A percentile compares a stretch with the other conserved stretches of the same genome.
phyloP scores from a whole-genome alignment of 2,888 invertebrate genomes.

The Diarsia dahlii region DNA sequence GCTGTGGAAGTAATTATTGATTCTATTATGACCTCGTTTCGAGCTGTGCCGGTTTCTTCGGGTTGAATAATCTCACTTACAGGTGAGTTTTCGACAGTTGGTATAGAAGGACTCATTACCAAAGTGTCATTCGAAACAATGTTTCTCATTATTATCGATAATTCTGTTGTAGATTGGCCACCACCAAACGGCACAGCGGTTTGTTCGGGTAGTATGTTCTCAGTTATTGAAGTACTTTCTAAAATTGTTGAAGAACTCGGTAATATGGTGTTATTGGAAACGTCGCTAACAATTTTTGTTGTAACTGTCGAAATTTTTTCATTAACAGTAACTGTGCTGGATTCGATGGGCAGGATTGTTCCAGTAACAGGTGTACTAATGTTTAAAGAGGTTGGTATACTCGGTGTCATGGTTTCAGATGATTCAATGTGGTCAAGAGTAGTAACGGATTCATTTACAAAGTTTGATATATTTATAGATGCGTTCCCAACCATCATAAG shows the following conservation, averaged over 20 bases:
- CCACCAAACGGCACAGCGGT: background rate
- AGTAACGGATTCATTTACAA: background rate
- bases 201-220: background rate
- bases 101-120: background rate
- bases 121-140: background rate
- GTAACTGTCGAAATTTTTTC: background rate
- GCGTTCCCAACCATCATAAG: conserved; percentile 1
- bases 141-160: background rate
- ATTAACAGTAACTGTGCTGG: background rate
- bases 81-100: background rate
- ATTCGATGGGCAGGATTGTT: background rate
- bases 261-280: background rate
- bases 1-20: background rate
- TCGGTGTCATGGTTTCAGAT: conserved; percentile 13
- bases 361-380: background rate
- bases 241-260: background rate
- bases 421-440: background rate
- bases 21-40: background rate
- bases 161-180: background rate
- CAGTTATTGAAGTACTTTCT: too few species aligned
- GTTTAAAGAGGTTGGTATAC: background rate
- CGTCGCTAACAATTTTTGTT: background rate
- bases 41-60: background rate
- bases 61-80: background rate
- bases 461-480: background rate